phyloP scores from a whole-genome alignment of 1,140 invertebrate genomes.

The Atopsyche davidsoni region DNA sequence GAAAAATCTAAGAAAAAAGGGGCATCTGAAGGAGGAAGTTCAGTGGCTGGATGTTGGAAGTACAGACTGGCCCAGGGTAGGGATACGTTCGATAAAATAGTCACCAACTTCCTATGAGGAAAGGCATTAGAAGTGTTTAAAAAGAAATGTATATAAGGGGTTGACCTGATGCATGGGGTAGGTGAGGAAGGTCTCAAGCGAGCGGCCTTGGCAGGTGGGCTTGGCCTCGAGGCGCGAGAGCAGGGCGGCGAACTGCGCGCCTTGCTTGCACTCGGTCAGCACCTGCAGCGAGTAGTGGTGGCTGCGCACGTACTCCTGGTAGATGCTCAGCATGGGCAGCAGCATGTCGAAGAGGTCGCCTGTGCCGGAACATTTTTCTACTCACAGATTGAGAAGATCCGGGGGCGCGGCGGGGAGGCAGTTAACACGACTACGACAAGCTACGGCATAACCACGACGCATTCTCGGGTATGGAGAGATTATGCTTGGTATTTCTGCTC shows the following conservation, averaged over 20 bases:
- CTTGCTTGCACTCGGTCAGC: slow-evolving; percentile 88
- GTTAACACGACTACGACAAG: too few species aligned
- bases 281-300: slow-evolving; percentile 94
- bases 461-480: too few species aligned
- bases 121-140: too few species aligned
- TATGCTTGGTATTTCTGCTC: too few species aligned
- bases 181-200: slow-evolving; percentile 84
- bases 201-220: slow-evolving; percentile 74
- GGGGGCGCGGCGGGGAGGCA: slow-evolving; percentile 8
- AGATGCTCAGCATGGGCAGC: slow-evolving; percentile 88
- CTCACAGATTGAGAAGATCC: slow-evolving; percentile 27
- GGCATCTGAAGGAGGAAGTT: too few species aligned
- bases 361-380: slow-evolving; percentile 43
- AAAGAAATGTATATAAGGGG: slow-evolving; percentile 1
- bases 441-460: too few species aligned
- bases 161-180: slow-evolving; percentile 93
- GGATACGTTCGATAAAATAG: too few species aligned
- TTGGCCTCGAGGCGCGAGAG: slow-evolving; percentile 81
- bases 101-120: too few species aligned
- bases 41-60: too few species aligned
- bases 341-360: slow-evolving; percentile 92
- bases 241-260: slow-evolving; percentile 72
- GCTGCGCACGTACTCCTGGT: slow-evolving; percentile 91
- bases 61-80: too few species aligned
- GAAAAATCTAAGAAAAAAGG: too few species aligned